Percentiles rank a stretch among this genome's conserved stretches.
Evolutionary conservation across 2,888 invertebrate species (phyloP).

Genomic region (Cosmia trapezina): DNA sequence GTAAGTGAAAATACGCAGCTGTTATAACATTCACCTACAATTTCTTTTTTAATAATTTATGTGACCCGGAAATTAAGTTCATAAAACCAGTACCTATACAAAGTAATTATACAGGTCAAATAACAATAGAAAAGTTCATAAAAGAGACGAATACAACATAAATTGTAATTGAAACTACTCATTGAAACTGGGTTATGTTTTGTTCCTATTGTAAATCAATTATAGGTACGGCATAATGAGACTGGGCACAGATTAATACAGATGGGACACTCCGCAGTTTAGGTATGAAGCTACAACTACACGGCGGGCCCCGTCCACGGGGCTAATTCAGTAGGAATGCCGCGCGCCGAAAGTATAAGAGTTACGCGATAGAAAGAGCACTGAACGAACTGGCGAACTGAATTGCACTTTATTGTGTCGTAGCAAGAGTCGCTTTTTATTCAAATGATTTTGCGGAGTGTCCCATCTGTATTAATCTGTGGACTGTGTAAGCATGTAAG

Average conservation of each 20-base stretch:
- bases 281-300: too few relatives aligned
- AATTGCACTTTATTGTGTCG: too few relatives aligned
- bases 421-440: too few relatives aligned
- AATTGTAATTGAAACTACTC: slow-evolving; percentile 35
- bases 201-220: slow-evolving; percentile 53
- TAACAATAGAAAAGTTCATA: slow-evolving; percentile 35
- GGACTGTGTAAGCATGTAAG: background rate
- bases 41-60: slow-evolving; percentile 23
- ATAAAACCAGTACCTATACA: slow-evolving; percentile 21
- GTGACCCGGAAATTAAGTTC: slow-evolving; percentile 41
- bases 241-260: too few relatives aligned
- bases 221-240: slow-evolving; percentile 17
- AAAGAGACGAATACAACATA: slow-evolving; percentile 29
- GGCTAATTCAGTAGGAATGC: too few relatives aligned
- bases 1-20: slow-evolving; percentile 6
- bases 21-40: slow-evolving; percentile 16
- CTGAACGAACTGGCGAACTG: too few relatives aligned
- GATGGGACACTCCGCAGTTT: too few relatives aligned
- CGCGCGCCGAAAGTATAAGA: too few relatives aligned
- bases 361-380: too few relatives aligned
- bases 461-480: too few relatives aligned
- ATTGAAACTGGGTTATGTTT: slow-evolving; percentile 42
- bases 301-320: too few relatives aligned
- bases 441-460: too few relatives aligned
- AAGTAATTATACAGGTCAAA: slow-evolving; percentile 31